phyloP scores from a whole-genome alignment of 2,888 invertebrate genomes.

The Athripsodes cinereus region DNA sequence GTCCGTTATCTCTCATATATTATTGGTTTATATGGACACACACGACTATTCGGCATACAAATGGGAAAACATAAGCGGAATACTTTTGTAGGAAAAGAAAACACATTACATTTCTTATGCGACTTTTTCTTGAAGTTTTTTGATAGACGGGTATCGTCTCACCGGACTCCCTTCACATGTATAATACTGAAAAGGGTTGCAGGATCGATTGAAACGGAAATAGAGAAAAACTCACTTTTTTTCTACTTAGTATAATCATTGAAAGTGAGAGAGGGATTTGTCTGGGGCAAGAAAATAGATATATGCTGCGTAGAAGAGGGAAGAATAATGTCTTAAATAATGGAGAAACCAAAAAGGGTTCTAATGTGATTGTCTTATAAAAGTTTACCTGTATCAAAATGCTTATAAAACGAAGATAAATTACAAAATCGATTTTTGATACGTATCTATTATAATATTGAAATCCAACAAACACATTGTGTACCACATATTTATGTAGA shows the following conservation, averaged over 20 bases:
- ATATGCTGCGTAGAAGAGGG: background rate
- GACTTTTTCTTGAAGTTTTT: slow-evolving; percentile 18
- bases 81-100: slow-evolving; percentile 8
- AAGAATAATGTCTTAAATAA: background rate
- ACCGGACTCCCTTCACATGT: background rate
- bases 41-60: slow-evolving; percentile 17
- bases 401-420: background rate
- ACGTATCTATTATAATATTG: no score
- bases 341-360: background rate
- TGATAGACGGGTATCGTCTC: slow-evolving; percentile 19
- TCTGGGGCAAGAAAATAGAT: background rate
- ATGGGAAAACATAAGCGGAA: slow-evolving; percentile 18
- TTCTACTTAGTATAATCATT: background rate
- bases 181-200: background rate
- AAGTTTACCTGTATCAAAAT: background rate
- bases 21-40: slow-evolving; percentile 22
- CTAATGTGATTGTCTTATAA: background rate
- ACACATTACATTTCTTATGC: slow-evolving; percentile 15
- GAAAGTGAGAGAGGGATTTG: background rate
- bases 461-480: no score
- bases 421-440: no score
- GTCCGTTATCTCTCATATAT: slow-evolving; percentile 24
- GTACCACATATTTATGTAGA: no score
- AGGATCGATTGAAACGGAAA: background rate
- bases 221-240: background rate